These are phyloP conservation scores for Melanostoma mellinum DNA, from an alignment of 2,888 invertebrate genomes.

Conservation along the genomic window DNA sequence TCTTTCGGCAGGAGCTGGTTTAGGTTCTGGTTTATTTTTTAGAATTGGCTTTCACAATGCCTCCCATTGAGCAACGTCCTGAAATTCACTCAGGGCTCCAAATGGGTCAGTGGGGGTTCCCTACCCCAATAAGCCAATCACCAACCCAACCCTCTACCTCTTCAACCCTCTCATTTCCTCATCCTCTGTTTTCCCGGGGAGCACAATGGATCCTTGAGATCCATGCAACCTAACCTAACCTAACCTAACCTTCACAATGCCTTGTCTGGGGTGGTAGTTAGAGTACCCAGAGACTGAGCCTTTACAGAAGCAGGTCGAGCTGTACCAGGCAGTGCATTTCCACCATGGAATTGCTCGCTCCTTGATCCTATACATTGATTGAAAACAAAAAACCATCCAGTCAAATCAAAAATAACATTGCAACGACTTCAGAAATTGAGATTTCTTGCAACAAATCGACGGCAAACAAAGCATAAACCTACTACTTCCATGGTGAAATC, in stretches of 20 bases:
- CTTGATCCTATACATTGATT: conserved; percentile 37
- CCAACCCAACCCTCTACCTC: too few species aligned
- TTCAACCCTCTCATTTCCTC: too few species aligned
- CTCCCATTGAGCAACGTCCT: too few species aligned
- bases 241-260: neutral
- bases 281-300: neutral
- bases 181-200: too few species aligned
- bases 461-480: conserved; percentile 22
- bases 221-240: too few species aligned
- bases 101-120: too few species aligned
- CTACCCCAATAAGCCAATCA: too few species aligned
- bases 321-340: neutral
- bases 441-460: conserved; percentile 12
- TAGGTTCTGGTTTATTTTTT: conserved; percentile 25
- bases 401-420: conserved; percentile 36
- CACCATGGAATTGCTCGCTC: neutral
- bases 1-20: neutral
- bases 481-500: neutral
- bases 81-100: too few species aligned
- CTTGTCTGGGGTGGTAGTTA: conserved; percentile 13
- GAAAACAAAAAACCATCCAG: conserved; percentile 9
- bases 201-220: too few species aligned
- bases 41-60: conserved; percentile 29
- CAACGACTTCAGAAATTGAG: conserved; percentile 23
- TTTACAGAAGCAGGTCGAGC: conserved; percentile 24